Evolutionary conservation across 2,888 invertebrate species (phyloP), one percentile per base, ranked within the genome.

Genomic region (Trichogramma dendrolimi): DNA sequence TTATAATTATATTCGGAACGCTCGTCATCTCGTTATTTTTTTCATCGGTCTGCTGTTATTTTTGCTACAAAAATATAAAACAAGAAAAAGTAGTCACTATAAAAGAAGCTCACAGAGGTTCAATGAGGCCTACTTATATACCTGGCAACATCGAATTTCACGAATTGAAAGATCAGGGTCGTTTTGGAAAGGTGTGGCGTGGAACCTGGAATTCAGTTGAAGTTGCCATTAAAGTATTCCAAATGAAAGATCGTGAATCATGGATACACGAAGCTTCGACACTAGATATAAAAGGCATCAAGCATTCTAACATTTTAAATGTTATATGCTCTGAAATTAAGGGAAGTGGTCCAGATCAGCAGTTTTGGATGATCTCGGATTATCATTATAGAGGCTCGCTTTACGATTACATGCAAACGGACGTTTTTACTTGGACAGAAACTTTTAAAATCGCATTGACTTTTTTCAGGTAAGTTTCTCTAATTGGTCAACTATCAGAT

Each of bases 181-280:
- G 96, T 55, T 97, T 95, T 76, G 96, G 96, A 1, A 91, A 93
- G 7, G 96, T 98, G 0, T 96, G 96, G 94, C 90, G 92, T 73
- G 97, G 92, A 0, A 88, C 89, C 73, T 83, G 93, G 61, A 88
- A 89, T 68, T 84, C 80, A 58, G 87, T 87, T 78, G 81, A 51
- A 40, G 92, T 97, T 10, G 98, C 97, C 4, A 96, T 98, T 0
- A 98, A 98, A 82, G 92, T 96, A 68, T 95, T 97, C 76, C 92
- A 94, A 0, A 82, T 92, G 64, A 92, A 92, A 76, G 96, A 97
- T 73, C 92, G 91, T 72, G 90, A 92, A 72, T 96, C 96, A 0
- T 98, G 96, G 96, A 79, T 88, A 58, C 88, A 92, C 0, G 98
- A 98, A 80, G 91, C 94, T 76, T 94, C 96, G 74, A 93, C 98